A percentile compares a stretch with the other conserved stretches of the same genome.
phyloP scores from a whole-genome alignment of 2,888 invertebrate species.

The Clitarchus hookeri region DNA sequence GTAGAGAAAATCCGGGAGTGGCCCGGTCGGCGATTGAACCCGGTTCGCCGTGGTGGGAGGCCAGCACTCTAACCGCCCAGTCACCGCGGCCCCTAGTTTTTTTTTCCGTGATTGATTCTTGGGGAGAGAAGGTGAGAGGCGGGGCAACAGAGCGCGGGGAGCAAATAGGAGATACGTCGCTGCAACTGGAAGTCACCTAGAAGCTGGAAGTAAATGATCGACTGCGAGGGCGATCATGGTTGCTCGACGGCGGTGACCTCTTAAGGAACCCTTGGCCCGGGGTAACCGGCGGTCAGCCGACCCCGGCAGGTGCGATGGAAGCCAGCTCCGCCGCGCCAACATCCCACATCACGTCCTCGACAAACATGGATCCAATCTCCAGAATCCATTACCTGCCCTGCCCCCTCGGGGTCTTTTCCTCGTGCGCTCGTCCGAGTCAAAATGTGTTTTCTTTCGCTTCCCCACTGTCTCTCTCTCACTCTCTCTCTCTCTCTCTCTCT shows the following conservation, averaged over 20 bases:
- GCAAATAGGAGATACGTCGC: too few species aligned
- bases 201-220: background rate
- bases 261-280: background rate
- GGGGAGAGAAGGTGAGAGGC: too few species aligned
- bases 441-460: background rate
- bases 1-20: too few species aligned
- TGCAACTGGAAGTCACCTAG: too few species aligned
- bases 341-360: background rate
- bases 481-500: background rate
- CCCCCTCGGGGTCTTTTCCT: background rate
- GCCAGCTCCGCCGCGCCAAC: background rate
- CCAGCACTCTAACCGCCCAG: too few species aligned
- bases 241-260: background rate
- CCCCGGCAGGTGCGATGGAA: background rate
- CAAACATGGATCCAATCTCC: constrained; percentile 14
- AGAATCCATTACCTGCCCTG: background rate
- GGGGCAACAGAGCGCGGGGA: too few species aligned
- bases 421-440: background rate
- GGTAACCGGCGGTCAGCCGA: background rate
- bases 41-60: too few species aligned
- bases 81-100: too few species aligned
- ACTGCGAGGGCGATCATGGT: background rate
- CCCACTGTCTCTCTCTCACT: background rate
- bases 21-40: too few species aligned
- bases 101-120: too few species aligned